Conservation (phyloP, 2,888 invertebrate genomes). For the Asteroscopus sphinx region DNA sequence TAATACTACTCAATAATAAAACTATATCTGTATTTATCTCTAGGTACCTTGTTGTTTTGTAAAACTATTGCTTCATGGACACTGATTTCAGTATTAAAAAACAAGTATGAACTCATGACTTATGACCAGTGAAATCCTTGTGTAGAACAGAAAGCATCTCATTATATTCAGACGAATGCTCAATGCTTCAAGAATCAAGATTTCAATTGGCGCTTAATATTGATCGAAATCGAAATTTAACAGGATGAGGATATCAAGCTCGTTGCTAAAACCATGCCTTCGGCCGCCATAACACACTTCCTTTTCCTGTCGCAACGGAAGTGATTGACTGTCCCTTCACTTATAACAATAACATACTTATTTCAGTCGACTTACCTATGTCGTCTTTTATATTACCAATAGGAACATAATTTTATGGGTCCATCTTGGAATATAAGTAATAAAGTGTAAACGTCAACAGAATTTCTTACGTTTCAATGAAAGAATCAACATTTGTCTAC, state of each 20-base stretch:
- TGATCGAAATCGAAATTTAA: constrained; percentile 65
- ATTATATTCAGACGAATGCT: neutral
- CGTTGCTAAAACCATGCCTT: constrained; percentile 61
- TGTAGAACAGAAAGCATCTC: too few species aligned
- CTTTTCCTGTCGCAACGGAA: constrained; percentile 90
- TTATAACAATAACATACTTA: constrained; percentile 26
- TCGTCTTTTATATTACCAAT: constrained; percentile 19
- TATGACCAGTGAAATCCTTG: too few species aligned
- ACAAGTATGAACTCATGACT: too few species aligned
- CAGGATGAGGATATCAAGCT: constrained; percentile 80
- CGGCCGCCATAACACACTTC: constrained; percentile 89
- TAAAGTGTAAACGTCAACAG: constrained; percentile 65
- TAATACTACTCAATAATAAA: neutral
- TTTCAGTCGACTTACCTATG: constrained; percentile 55
- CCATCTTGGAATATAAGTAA: constrained; percentile 28
- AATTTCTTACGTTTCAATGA: constrained; percentile 49
- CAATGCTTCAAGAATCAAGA: too few species aligned
- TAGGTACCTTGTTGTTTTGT: neutral
- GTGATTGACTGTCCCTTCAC: constrained; percentile 58
- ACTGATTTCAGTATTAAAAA: too few species aligned
- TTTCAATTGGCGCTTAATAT: constrained; percentile 62
- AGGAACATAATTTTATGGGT: constrained; percentile 20
- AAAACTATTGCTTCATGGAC: neutral
- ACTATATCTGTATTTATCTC: neutral
- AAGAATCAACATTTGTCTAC: constrained; percentile 56